These are phyloP conservation scores for Diadegma fenestrale DNA, from an alignment of 2,888 invertebrate species.

Conservation along the genomic window DNA sequence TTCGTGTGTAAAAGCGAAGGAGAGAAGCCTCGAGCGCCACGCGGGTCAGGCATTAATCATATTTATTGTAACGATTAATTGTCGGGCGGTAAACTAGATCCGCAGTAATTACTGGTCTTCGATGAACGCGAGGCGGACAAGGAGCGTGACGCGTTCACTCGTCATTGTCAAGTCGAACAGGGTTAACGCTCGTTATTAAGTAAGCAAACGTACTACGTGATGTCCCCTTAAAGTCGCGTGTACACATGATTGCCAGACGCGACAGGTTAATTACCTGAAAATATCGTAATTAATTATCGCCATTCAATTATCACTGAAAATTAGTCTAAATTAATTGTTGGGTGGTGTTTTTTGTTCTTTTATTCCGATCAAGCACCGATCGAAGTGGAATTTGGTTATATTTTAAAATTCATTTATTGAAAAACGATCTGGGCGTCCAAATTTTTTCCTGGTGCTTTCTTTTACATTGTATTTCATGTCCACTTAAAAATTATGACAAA, in stretches of 20 bases:
- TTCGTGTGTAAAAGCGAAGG: not conserved
- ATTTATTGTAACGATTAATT: conserved; percentile 75
- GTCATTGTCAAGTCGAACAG: conserved; percentile 55
- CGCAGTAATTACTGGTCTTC: conserved; percentile 69
- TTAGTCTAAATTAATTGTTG: not conserved
- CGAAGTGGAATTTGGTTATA: not conserved
- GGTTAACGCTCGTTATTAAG: conserved; percentile 65
- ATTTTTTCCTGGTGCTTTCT: not conserved
- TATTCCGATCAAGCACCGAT: not conserved
- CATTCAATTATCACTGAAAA: not conserved
- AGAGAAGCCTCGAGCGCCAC: conserved; percentile 25
- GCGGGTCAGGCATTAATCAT: conserved; percentile 73
- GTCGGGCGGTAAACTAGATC: conserved; percentile 70
- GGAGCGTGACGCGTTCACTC: conserved; percentile 56
- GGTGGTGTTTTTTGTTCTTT: too few species aligned
- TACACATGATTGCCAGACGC: conserved; percentile 16
- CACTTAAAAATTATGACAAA: conserved; percentile 6
- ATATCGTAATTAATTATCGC: conserved; percentile 44
- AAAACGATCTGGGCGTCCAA: not conserved
- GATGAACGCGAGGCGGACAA: conserved; percentile 65
- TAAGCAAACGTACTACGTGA: conserved; percentile 42
- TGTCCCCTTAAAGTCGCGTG: conserved; percentile 17
- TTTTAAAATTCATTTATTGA: not conserved
- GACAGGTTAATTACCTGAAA: conserved; percentile 56
- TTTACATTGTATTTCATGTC: not conserved